Evolutionary conservation across 2,888 invertebrate genomes (phyloP), one percentile per base, ranked within the genome.

Genomic region (Pyrgus malvae): DNA sequence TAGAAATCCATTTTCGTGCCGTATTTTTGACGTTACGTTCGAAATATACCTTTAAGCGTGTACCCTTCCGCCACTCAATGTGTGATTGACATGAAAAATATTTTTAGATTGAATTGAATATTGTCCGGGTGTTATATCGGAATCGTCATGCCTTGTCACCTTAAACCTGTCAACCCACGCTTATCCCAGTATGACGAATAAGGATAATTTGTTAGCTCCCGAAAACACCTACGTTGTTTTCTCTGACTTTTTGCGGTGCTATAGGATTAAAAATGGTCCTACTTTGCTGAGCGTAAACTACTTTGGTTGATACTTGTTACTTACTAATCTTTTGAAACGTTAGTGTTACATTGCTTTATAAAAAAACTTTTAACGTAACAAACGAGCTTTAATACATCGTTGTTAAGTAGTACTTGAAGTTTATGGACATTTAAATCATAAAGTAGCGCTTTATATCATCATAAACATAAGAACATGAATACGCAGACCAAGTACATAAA

Each of bases 141-240:
- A n/a, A n/a, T n/a, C n/a, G n/a, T n/a, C 37, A 37, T n/a, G 3
- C 37, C 17, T 17, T 17, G 9, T n/a, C n/a, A 38, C 19, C 1
- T 19, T 38, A 77, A 76, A 75, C 79, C 77, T 76, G 76, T 76
- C 78, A 70, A 67, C 67, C 66, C 65, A 67, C 76, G 72, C 76
- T 78, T 76, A 78, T 78, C 70, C 69, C 67, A 71, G 75, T 76
- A 79, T 44, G 51, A 77, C 72, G 71, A 74, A 82, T 79, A 79
- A 79, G 76, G 67, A 70, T 70, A 74, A 78, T 81, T 82, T 80
- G 77, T 78, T 76, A 72, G 69, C 67, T 64, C 62, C 66, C 4
- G 38, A 19, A 19, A 38, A 38, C 38, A 21, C 17, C 19, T 17
- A 17, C n/a, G 37, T 19, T 6, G 38, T 19, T 38, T 19, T 38